These are phyloP conservation scores for Lepidotrigona ventralis DNA, from an alignment of 1,140 invertebrate genomes.

Conservation along the genomic window DNA sequence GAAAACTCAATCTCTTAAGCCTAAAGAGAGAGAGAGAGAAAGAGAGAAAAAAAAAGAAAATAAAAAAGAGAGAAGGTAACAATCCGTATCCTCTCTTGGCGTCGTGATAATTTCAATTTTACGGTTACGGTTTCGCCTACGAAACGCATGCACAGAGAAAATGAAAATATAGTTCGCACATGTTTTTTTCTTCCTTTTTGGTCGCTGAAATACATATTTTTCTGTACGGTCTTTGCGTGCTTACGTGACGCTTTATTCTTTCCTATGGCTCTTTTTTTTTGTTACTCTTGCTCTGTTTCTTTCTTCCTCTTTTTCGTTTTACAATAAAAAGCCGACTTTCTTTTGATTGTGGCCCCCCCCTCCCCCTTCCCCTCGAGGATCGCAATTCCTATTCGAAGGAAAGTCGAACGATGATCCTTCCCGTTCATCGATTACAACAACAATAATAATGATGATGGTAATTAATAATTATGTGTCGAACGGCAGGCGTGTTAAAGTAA, in stretches of 20 bases:
- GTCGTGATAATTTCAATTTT: background rate
- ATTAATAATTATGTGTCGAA: slow-evolving; percentile 21
- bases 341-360: slow-evolving; percentile 14
- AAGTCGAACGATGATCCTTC: slow-evolving; percentile 6
- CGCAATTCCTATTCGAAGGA: slow-evolving; percentile 26
- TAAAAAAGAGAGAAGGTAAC: background rate
- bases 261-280: background rate
- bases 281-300: background rate
- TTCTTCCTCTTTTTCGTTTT: background rate
- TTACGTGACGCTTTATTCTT: slow-evolving; percentile 24
- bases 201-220: background rate
- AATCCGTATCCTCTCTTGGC: slow-evolving; percentile 11
- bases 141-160: background rate
- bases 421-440: slow-evolving; percentile 15
- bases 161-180: background rate
- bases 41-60: too few relatives aligned
- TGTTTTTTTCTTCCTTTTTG: background rate
- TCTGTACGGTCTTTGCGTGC: slow-evolving; percentile 34
- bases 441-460: slow-evolving; percentile 2
- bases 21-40: background rate
- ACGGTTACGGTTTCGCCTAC: background rate
- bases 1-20: slow-evolving; percentile 7
- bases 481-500: slow-evolving; percentile 22
- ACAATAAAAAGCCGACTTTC: slow-evolving; percentile 34
- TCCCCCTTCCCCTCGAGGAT: background rate